phyloP scores from a whole-genome alignment of 2,888 invertebrate genomes.

The Andrena trimmerana region DNA sequence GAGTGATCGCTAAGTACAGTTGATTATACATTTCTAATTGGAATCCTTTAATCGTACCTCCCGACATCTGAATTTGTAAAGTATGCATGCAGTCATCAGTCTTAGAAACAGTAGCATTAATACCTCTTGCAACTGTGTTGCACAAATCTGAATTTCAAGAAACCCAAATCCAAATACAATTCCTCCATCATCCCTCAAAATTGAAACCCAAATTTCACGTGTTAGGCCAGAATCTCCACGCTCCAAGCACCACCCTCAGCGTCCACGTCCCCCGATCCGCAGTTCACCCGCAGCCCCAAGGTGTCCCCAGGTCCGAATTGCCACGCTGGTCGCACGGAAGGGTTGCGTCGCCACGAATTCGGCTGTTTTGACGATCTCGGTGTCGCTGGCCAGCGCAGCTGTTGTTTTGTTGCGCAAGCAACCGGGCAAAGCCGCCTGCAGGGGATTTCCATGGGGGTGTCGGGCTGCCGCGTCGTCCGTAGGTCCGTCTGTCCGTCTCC shows the following conservation, averaged over 20 bases:
- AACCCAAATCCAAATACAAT: too few species aligned
- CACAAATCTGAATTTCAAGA: too few species aligned
- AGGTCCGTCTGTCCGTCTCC: constrained; percentile 72
- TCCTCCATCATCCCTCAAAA: too few species aligned
- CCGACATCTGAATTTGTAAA: not conserved
- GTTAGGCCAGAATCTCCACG: not conserved
- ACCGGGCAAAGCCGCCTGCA: constrained; percentile 57
- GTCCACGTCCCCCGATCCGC: not conserved
- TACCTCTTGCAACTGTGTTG: too few species aligned
- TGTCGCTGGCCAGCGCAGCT: constrained; percentile 76
- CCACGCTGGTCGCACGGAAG: constrained; percentile 43
- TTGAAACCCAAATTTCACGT: too few species aligned
- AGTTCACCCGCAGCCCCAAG: constrained; percentile 7
- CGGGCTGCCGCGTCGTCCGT: constrained; percentile 58
- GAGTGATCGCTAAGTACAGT: constrained; percentile 7
- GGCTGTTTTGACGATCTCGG: constrained; percentile 78
- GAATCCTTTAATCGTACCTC: not conserved
- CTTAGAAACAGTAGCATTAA: not conserved
- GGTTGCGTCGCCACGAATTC: constrained; percentile 59
- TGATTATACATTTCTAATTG: not conserved
- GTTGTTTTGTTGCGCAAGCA: constrained; percentile 84
- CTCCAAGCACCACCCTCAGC: not conserved
- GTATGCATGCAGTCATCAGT: not conserved
- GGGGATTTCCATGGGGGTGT: constrained; percentile 79
- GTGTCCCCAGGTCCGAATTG: not conserved